Conservation (phyloP, 2,113 vertebrate species). For the Trematomus loennbergii region DNA sequence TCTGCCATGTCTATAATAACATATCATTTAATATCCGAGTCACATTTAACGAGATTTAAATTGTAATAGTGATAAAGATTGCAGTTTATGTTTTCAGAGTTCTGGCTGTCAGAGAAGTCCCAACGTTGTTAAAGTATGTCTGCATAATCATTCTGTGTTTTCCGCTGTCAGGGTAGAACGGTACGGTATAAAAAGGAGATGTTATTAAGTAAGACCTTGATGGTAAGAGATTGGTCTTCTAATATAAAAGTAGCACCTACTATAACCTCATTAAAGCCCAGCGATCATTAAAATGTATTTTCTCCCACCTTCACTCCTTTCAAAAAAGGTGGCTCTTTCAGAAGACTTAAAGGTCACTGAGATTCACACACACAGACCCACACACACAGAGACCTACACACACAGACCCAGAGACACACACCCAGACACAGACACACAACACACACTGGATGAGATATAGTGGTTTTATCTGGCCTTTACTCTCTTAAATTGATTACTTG, state of each 20-base stretch:
- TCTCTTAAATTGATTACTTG: constrained; percentile 16
- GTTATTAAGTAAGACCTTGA: constrained; percentile 19
- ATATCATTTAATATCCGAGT: constrained; percentile 22
- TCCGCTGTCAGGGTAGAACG: constrained; percentile 5
- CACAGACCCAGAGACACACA: not conserved
- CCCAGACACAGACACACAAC: not conserved
- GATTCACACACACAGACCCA: constrained; percentile 9
- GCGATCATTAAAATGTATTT: constrained; percentile 27
- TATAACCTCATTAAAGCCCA: constrained; percentile 33
- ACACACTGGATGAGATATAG: not conserved
- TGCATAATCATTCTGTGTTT: not conserved
- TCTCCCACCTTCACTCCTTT: constrained; percentile 24
- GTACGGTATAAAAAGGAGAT: constrained; percentile 9
- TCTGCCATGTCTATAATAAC: constrained; percentile 10
- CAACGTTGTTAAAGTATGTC: not conserved
- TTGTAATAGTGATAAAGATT: constrained; percentile 2
- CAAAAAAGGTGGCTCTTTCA: constrained; percentile 38
- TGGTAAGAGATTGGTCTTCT: constrained; percentile 2
- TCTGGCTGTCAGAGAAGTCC: not conserved
- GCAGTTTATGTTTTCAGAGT: constrained; percentile 1
- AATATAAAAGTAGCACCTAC: constrained; percentile 1
- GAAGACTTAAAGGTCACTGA: constrained; percentile 69
- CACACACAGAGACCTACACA: not conserved
- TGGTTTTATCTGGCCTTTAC: constrained; percentile 50
- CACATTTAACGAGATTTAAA: constrained; percentile 27